Conservation (phyloP, 2,888 invertebrate genomes). For the Eupithecia inturbata region DNA sequence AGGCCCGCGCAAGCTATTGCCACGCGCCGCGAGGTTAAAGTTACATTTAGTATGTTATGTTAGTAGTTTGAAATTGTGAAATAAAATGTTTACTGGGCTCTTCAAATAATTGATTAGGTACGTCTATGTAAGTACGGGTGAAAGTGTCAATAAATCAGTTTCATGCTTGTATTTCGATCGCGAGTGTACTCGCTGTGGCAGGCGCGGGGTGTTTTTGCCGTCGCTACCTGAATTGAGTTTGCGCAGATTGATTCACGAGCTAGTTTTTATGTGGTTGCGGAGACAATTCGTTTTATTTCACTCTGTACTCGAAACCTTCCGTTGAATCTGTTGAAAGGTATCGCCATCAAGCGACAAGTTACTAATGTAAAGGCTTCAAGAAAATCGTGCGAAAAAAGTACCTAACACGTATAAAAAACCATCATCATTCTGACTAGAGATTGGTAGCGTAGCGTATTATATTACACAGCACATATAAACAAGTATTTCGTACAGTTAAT, state of each 20-base stretch:
- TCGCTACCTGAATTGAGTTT: slow-evolving; percentile 49
- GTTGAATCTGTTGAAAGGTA: slow-evolving; percentile 1
- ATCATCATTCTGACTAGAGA: too few species aligned
- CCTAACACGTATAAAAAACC: not conserved
- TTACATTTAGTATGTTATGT: too few species aligned
- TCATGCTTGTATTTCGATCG: not conserved
- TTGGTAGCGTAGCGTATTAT: too few species aligned
- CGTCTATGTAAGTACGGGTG: not conserved
- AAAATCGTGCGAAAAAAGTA: not conserved
- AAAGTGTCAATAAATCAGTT: not conserved
- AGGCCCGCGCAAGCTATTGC: too few species aligned
- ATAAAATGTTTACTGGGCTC: too few species aligned
- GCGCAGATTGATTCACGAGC: slow-evolving; percentile 49
- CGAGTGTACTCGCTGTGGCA: slow-evolving; percentile 29
- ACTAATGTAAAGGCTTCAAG: not conserved
- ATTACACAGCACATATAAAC: too few species aligned
- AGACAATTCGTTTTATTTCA: slow-evolving; percentile 31
- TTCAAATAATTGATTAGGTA: too few species aligned
- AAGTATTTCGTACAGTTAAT: not conserved
- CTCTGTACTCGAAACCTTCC: slow-evolving; percentile 13
- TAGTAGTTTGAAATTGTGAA: too few species aligned
- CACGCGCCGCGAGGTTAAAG: too few species aligned
- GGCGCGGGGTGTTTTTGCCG: slow-evolving; percentile 47
- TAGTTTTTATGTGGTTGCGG: slow-evolving; percentile 35
- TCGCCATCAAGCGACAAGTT: not conserved